These are phyloP conservation scores for Luehdorfia chinensis DNA, from an alignment of 1,140 invertebrate species.

Conservation along the genomic window DNA sequence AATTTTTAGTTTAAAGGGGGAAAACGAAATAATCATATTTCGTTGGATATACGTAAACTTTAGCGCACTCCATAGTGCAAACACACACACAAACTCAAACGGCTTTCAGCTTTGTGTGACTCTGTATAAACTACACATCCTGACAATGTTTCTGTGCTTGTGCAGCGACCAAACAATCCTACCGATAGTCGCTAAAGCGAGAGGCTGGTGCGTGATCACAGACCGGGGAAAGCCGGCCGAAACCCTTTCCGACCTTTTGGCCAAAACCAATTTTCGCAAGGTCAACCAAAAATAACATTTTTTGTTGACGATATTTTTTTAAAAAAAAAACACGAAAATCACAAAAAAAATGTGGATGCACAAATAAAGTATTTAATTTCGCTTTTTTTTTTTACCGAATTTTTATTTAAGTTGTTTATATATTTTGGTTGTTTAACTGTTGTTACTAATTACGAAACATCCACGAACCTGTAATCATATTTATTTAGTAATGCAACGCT, in stretches of 20 bases:
- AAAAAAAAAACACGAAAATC: constrained; percentile 54
- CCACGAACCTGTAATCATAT: constrained; percentile 30
- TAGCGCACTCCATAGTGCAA: not conserved
- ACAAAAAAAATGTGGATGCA: constrained; percentile 70
- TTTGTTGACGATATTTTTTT: constrained; percentile 56
- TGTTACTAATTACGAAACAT: constrained; percentile 41
- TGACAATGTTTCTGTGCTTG: constrained; percentile 50
- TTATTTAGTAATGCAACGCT: constrained; percentile 44
- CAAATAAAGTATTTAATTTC: constrained; percentile 67
- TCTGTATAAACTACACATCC: not conserved
- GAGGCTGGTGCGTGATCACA: constrained; percentile 61
- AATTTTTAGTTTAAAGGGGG: too few relatives aligned
- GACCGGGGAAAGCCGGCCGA: constrained; percentile 41
- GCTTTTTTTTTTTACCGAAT: constrained; percentile 56
- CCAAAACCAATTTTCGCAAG: constrained; percentile 46
- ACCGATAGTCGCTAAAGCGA: constrained; percentile 64
- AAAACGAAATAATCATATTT: too few relatives aligned
- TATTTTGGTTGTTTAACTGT: constrained; percentile 67
- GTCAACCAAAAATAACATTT: constrained; percentile 44
- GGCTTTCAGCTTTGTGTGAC: constrained; percentile 9
- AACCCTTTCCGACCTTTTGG: constrained; percentile 45
- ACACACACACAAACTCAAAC: too few relatives aligned
- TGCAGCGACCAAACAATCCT: constrained; percentile 64
- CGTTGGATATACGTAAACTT: too few relatives aligned
- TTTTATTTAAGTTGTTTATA: constrained; percentile 67